Conservation (phyloP, 2,113 vertebrate genomes). For the Gobio gobio region DNA sequence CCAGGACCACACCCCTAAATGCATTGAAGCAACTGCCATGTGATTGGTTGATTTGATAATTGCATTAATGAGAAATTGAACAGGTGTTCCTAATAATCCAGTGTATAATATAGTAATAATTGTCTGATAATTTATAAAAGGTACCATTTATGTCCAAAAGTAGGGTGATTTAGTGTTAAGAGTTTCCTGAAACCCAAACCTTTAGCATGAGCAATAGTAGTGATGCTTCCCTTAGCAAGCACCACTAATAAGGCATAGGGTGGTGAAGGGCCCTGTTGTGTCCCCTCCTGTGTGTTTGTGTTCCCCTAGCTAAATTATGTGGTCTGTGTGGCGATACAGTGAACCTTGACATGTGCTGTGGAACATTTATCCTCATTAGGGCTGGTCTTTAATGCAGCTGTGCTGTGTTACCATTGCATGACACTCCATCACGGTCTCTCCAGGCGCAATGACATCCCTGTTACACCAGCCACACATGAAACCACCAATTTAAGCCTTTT, state of each 20-base stretch:
- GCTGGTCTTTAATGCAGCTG: constrained; percentile 48
- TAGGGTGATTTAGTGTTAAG: not conserved
- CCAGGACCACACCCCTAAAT: too few relatives aligned
- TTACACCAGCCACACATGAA: constrained; percentile 17
- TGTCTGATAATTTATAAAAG: not conserved
- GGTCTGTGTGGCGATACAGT: constrained; percentile 26
- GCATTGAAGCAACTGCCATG: too few relatives aligned
- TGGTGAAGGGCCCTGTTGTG: constrained; percentile 29
- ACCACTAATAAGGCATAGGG: constrained; percentile 33
- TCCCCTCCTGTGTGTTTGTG: not conserved
- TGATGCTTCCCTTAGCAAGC: not conserved
- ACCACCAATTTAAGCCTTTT: constrained; percentile 24
- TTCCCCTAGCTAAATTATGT: constrained; percentile 26
- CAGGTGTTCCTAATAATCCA: too few relatives aligned
- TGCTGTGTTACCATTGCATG: constrained; percentile 33
- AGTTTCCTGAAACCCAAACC: not conserved
- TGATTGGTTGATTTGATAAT: too few relatives aligned
- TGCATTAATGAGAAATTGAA: too few relatives aligned
- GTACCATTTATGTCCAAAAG: not conserved
- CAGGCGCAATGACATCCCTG: constrained; percentile 37
- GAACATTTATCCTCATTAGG: constrained; percentile 54
- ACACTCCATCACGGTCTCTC: constrained; percentile 38
- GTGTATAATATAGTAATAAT: not conserved
- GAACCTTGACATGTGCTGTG: constrained; percentile 44
- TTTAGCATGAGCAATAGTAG: constrained; percentile 11